These are phyloP conservation scores for Leucoraja ocellata DNA, from an alignment of 2,797 vertebrate genomes.

Conservation along the genomic window DNA sequence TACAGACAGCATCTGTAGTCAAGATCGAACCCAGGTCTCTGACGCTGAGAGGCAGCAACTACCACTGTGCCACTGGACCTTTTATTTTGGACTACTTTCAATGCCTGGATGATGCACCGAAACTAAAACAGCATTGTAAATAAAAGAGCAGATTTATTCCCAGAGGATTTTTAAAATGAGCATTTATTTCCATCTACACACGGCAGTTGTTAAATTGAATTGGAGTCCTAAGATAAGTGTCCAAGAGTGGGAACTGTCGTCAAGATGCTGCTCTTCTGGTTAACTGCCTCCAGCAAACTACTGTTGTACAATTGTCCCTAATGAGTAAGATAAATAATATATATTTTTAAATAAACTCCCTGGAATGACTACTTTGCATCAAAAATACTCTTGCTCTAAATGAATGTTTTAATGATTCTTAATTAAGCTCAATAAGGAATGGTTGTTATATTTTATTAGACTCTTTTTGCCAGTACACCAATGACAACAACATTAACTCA, in stretches of 20 bases:
- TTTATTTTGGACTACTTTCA: not conserved
- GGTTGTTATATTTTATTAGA: not conserved
- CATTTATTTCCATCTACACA: not conserved
- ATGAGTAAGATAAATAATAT: not conserved
- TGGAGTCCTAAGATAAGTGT: not conserved
- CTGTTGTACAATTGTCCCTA: not conserved
- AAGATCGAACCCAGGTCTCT: no score
- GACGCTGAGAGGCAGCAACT: no score
- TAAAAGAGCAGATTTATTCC: not conserved
- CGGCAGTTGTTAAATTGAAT: not conserved
- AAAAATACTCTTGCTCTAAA: conserved; percentile 1
- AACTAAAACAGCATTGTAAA: not conserved
- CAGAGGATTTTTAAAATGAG: not conserved
- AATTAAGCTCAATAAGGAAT: conserved; percentile 27
- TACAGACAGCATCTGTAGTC: no score
- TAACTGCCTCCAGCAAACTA: not conserved
- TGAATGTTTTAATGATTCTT: conserved; percentile 22
- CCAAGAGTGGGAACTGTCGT: not conserved
- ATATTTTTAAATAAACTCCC: conserved; percentile 21
- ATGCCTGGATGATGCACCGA: not conserved
- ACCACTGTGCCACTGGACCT: no score
- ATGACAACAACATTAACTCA: conserved; percentile 10
- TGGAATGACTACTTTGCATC: not conserved
- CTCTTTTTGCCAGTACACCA: not conserved
- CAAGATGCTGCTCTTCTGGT: not conserved